Evolutionary conservation across 1,140 invertebrate genomes (phyloP).

Genomic region (Drosophila biarmipes): DNA sequence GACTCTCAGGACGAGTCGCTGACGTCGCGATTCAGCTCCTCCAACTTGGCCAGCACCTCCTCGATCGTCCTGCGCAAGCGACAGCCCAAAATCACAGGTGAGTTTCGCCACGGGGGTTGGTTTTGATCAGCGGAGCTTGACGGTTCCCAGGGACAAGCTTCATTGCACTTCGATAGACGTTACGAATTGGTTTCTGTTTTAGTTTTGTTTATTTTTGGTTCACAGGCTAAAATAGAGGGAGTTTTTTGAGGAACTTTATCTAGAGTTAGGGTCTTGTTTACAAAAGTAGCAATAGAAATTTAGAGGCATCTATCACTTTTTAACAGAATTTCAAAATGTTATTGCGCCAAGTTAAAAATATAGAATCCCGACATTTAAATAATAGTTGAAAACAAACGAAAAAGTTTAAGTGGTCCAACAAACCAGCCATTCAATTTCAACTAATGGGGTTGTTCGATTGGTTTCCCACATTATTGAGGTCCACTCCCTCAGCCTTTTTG

Average conservation of each 20-base stretch:
- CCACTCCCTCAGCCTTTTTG: not conserved
- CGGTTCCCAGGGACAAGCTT: constrained; percentile 66
- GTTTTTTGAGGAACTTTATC: not conserved
- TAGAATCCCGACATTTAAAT: too few species aligned
- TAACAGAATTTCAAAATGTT: too few species aligned
- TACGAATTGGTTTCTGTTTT: constrained; percentile 29
- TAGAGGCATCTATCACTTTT: too few species aligned
- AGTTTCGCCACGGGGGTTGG: constrained; percentile 40
- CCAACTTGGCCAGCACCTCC: constrained; percentile 37
- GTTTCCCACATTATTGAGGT: not conserved
- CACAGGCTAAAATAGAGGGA: not conserved
- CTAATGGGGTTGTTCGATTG: constrained; percentile 5
- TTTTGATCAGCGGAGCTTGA: constrained; percentile 27
- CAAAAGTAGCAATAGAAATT: not conserved
- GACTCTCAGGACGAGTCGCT: constrained; percentile 70
- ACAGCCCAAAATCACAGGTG: constrained; percentile 84
- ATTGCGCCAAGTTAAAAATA: too few species aligned
- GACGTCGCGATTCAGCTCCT: constrained; percentile 48
- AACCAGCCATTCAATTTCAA: not conserved
- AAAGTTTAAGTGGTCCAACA: not conserved
- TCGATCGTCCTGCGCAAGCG: constrained; percentile 57
- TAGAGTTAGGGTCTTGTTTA: not conserved
- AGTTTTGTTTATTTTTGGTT: constrained; percentile 22
- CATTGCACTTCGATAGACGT: constrained; percentile 59
- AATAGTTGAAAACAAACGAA: too few species aligned